Evolutionary conservation across 1,140 invertebrate genomes (phyloP).

Genomic region (Thrips palmi): DNA sequence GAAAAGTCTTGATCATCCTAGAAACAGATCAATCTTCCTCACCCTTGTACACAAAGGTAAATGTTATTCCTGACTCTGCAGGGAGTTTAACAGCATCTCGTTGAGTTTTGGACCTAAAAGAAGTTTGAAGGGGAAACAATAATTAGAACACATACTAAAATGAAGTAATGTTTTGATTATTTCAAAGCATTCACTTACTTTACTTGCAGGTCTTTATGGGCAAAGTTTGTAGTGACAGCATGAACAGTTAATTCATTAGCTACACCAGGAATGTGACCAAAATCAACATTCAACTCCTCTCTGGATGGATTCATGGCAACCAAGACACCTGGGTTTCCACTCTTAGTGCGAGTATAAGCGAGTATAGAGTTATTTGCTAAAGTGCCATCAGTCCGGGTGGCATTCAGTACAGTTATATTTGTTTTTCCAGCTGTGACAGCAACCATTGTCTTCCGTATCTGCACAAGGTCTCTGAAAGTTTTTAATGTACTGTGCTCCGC

Average conservation of each 20-base stretch:
- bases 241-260: conserved; percentile 34
- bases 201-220: not conserved
- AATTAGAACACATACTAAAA: not conserved
- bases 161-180: not conserved
- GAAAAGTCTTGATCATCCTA: no score
- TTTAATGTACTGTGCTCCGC: no score
- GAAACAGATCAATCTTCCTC: no score
- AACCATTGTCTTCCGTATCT: no score
- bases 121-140: not conserved
- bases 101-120: conserved; percentile 3
- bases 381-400: not conserved
- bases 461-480: not conserved
- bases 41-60: conserved; percentile 6
- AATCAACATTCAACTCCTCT: conserved; percentile 25
- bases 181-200: conserved; percentile 1
- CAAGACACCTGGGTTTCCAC: conserved; percentile 46
- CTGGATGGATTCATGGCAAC: conserved; percentile 39
- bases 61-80: not conserved
- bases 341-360: conserved; percentile 32
- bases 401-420: not conserved
- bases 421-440: not conserved
- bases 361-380: conserved; percentile 5
- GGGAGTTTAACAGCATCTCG: conserved; percentile 3
- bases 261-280: conserved; percentile 24
- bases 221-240: conserved; percentile 16